These are phyloP conservation scores for Orchesellides sinensis DNA, from an alignment of 2,888 invertebrate genomes.

Conservation along the genomic window DNA sequence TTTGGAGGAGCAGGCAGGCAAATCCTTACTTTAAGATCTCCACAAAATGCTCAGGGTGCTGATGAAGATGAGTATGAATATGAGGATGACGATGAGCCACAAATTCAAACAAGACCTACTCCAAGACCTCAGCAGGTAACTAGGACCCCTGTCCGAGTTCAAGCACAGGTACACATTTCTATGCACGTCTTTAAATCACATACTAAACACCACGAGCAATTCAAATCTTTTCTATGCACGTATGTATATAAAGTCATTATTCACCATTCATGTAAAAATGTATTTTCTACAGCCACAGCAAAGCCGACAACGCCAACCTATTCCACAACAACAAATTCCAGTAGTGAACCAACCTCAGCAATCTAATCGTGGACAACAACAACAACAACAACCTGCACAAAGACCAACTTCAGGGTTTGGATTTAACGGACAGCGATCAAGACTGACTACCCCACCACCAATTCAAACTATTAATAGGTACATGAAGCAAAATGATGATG, in stretches of 20 bases:
- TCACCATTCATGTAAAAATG: not conserved
- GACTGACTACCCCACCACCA: conserved; percentile 73
- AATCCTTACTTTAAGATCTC: conserved; percentile 63
- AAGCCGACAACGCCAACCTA: conserved; percentile 55
- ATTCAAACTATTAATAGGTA: conserved; percentile 73
- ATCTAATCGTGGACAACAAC: conserved; percentile 49
- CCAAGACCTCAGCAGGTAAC: conserved; percentile 45
- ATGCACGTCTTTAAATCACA: not conserved
- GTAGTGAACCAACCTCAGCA: conserved; percentile 13
- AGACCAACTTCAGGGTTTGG: conserved; percentile 18
- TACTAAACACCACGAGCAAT: too few species aligned
- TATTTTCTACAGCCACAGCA: conserved; percentile 52
- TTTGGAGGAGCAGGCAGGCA: conserved; percentile 52
- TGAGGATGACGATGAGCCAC: conserved; percentile 73
- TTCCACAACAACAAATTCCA: conserved; percentile 26
- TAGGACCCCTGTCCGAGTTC: conserved; percentile 61
- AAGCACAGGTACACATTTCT: conserved; percentile 58
- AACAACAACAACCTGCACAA: conserved; percentile 15
- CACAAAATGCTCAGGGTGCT: conserved; percentile 48
- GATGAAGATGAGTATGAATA: conserved; percentile 75
- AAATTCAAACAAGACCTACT: conserved; percentile 38
- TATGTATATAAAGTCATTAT: not conserved
- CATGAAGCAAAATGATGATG: conserved; percentile 73
- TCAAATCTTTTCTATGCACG: not conserved
- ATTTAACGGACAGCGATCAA: conserved; percentile 50